These are phyloP conservation scores for Apocrypta bakeri DNA, from an alignment of 1,140 invertebrate genomes.

Conservation along the genomic window DNA sequence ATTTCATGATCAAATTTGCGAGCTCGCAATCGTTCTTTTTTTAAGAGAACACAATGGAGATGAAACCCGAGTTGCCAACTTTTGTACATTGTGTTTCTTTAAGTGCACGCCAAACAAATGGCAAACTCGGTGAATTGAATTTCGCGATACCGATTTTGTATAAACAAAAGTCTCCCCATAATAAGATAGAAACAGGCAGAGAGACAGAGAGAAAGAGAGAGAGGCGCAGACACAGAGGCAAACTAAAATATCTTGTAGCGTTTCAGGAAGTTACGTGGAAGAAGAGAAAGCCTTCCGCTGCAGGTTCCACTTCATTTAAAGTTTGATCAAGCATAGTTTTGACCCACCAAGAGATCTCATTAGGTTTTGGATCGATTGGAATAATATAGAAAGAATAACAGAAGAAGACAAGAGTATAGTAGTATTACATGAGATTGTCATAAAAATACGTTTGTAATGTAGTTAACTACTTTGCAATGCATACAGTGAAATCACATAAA, in stretches of 20 bases:
- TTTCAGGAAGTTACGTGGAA: not conserved
- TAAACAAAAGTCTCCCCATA: not conserved
- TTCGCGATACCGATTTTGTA: not conserved
- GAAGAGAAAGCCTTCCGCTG: not conserved
- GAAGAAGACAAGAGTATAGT: conserved; percentile 47
- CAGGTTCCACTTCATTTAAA: not conserved
- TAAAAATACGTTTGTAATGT: no score
- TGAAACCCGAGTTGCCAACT: not conserved
- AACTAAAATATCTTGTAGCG: not conserved
- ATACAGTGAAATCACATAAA: conserved; percentile 7
- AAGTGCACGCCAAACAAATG: not conserved
- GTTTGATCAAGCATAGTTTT: not conserved
- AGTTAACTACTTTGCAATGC: no score
- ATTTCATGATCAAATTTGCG: not conserved
- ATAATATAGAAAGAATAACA: no score
- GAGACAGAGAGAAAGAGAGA: not conserved
- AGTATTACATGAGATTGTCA: conserved; percentile 59
- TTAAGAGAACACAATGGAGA: no score
- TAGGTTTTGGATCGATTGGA: not conserved
- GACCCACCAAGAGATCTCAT: not conserved
- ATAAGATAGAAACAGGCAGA: not conserved
- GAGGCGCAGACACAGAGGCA: no score
- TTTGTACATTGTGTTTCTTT: not conserved
- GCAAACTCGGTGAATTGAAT: not conserved
- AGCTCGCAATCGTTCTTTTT: no score